Conservation (phyloP, 2,797 vertebrate genomes). For the Eospalax fontanierii region DNA sequence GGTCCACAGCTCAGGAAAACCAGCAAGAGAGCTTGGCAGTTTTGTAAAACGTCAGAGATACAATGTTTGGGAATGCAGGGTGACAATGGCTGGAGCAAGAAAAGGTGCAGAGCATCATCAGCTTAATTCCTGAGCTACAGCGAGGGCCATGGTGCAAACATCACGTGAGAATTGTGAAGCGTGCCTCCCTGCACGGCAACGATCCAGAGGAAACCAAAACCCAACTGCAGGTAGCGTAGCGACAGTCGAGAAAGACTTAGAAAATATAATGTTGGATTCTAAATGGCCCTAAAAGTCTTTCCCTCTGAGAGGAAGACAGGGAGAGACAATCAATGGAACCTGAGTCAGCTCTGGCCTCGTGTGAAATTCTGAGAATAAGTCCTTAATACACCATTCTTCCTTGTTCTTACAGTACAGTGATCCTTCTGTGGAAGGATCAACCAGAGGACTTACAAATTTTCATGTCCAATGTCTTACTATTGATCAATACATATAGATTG, state of each 20-base stretch:
- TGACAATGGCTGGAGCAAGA: background rate
- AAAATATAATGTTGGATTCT: accelerated
- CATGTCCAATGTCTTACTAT: background rate
- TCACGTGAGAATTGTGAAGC: too few relatives aligned
- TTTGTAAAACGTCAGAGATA: background rate
- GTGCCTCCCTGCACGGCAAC: background rate
- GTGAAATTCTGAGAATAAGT: background rate
- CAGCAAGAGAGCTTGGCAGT: background rate
- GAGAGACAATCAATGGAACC: accelerated
- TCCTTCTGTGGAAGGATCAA: background rate
- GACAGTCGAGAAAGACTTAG: background rate
- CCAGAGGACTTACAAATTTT: background rate
- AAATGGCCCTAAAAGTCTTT: too few relatives aligned
- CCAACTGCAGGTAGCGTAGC: accelerated
- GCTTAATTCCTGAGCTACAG: background rate
- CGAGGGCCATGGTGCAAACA: background rate
- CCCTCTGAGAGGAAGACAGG: background rate
- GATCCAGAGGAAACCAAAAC: background rate
- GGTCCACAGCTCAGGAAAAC: background rate
- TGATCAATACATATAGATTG: background rate
- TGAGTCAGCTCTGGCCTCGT: background rate
- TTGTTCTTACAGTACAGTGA: background rate
- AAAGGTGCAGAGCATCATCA: background rate
- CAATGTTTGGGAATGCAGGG: background rate
- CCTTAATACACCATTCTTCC: background rate